Base-by-base conservation (phyloP, 2,113 vertebrate genomes). In the Aegotheles bennettii region DNA sequence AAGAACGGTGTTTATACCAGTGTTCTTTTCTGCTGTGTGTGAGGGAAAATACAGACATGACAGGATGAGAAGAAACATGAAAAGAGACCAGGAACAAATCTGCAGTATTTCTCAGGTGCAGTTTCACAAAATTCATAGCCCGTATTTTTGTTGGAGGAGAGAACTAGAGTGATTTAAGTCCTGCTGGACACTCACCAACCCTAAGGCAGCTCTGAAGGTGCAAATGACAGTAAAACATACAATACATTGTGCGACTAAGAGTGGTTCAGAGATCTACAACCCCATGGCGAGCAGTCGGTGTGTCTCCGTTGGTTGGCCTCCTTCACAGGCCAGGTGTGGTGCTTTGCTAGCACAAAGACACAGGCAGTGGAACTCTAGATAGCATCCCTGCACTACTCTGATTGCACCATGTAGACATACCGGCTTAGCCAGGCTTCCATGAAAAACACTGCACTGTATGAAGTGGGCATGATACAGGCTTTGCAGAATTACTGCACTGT, bases 241-340 rank as follows among this genome's bases (percentile, higher is more conserved):
- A 2, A 13, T 26, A 45, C 10, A 53, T 1, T 9, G 28, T 60
- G 35, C 38, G 68, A 13, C 2, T 4, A 10, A 75, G 47, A 28
- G 40, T 0, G 5, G 10, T 56, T 68, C 18, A 31, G 16, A 24
- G 9, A 17, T 38, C n/a, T 57, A 5, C 31, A 61, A 61, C 9
- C 19, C 59, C 67, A 80, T 3, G 4, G 28, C 2, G 2, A 69
- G 29, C 38, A 73, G 24, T 5, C 64, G 28, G 18, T 24, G 25
- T 50, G 67, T 1, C 13, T 4, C 20, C 1, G 0, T 0, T 60
- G 7, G 16, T 24, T 38, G 21, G 40, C 31, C 26, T 40, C 56
- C 65, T 56, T 80, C 38, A 56, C 11, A 36, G 33, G n/a, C 8
- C 4, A 4, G 18, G n/a, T 48, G 73, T 83, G 28, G 47, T 16